Evolutionary conservation across 2,888 invertebrate genomes (phyloP).

Genomic region (Portevinia maculata): DNA sequence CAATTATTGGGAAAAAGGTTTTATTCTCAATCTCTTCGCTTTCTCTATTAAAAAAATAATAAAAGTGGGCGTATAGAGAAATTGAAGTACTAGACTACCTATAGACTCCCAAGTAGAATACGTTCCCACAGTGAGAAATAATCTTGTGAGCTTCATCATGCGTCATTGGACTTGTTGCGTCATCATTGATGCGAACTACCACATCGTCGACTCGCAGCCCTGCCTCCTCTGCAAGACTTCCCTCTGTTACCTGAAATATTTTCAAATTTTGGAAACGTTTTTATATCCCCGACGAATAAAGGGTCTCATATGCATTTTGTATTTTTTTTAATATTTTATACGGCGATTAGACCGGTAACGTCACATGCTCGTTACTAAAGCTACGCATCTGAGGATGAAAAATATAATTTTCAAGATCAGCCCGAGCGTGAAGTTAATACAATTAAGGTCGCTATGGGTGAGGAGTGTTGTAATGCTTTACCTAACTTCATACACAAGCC

Average conservation of each 20-base stretch:
- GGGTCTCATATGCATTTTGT: too few relatives aligned
- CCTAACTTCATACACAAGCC: too few relatives aligned
- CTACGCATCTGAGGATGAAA: too few relatives aligned
- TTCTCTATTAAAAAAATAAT: conserved; percentile 70
- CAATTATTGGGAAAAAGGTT: conserved; percentile 77
- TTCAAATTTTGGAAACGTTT: too few relatives aligned
- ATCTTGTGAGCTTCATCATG: conserved; percentile 91
- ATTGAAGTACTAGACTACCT: conserved; percentile 76
- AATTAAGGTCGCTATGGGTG: too few relatives aligned
- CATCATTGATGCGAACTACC: conserved; percentile 90
- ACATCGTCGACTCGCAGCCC: conserved; percentile 94
- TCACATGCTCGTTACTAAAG: too few relatives aligned
- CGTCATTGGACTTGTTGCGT: conserved; percentile 86
- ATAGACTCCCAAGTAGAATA: conserved; percentile 86
- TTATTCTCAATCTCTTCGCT: conserved; percentile 76
- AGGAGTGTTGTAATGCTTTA: too few relatives aligned
- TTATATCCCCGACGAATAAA: too few relatives aligned
- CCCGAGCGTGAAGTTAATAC: too few relatives aligned
- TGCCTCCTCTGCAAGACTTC: conserved; percentile 91
- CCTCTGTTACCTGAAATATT: conserved; percentile 88
- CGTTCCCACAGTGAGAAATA: conserved; percentile 88
- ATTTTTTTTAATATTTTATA: too few relatives aligned
- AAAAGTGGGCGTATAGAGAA: not conserved
- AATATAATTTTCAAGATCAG: too few relatives aligned
- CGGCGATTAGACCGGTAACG: too few relatives aligned